These are phyloP conservation scores for Carpatolechia fugitivella DNA, from an alignment of 2,888 invertebrate species.

Conservation along the genomic window DNA sequence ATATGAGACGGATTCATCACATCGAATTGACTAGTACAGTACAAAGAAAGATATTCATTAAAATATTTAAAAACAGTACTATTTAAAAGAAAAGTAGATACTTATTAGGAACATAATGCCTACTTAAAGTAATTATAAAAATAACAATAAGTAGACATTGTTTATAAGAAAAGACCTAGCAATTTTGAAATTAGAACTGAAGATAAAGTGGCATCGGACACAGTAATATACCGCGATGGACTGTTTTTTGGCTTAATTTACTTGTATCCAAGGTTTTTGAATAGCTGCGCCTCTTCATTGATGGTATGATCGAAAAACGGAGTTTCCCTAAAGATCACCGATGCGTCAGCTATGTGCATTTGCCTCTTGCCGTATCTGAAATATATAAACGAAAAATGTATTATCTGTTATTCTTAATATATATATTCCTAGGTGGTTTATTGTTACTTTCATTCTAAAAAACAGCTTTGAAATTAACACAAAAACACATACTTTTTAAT, in stretches of 20 bases:
- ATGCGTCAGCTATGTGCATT: constrained; percentile 70
- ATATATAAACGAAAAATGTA: constrained; percentile 24
- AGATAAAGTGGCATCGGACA: constrained; percentile 1
- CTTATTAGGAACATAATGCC: too few species aligned
- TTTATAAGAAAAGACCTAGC: constrained; percentile 5
- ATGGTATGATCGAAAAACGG: constrained; percentile 57
- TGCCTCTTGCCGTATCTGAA: constrained; percentile 70
- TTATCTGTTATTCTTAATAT: too few species aligned
- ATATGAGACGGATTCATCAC: constrained; percentile 26
- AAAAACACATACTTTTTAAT: too few species aligned
- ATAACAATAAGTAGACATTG: constrained; percentile 10
- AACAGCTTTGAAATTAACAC: too few species aligned
- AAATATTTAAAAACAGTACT: constrained; percentile 4
- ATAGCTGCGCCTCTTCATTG: constrained; percentile 49
- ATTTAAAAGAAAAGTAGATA: neutral
- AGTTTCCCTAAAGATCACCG: constrained; percentile 64
- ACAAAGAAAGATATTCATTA: constrained; percentile 4
- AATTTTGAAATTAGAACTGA: neutral
- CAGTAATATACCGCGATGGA: neutral
- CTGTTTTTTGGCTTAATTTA: constrained; percentile 33
- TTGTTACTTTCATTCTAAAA: too few species aligned
- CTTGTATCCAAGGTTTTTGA: constrained; percentile 60
- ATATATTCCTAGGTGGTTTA: too few species aligned
- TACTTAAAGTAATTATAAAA: neutral
- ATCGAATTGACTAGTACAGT: constrained; percentile 12